Evolutionary conservation across 2,888 invertebrate species (phyloP).

Genomic region (Syrphus vitripennis): DNA sequence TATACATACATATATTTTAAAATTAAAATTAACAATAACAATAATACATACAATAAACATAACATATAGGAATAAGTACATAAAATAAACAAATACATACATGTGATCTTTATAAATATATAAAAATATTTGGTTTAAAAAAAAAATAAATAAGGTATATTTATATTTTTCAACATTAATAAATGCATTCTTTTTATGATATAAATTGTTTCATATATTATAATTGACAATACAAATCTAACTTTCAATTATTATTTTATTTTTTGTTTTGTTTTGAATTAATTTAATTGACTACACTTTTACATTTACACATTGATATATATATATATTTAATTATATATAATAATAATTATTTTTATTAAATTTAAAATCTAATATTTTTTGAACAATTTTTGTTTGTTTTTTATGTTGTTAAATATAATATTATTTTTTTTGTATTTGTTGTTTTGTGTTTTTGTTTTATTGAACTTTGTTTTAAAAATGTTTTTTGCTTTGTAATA

Average conservation of each 20-base stretch:
- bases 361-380: constrained; percentile 11
- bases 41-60: too few relatives aligned
- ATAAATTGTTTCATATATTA: neutral
- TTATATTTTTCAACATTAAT: constrained; percentile 51
- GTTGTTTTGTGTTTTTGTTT: neutral
- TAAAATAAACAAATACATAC: neutral
- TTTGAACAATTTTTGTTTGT: constrained; percentile 12
- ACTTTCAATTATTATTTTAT: constrained; percentile 38
- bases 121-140: constrained; percentile 41
- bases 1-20: neutral
- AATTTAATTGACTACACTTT: constrained; percentile 68
- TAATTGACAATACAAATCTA: constrained; percentile 70
- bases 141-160: neutral
- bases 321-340: neutral
- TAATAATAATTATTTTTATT: constrained; percentile 22
- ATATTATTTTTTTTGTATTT: constrained; percentile 1
- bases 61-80: constrained; percentile 67
- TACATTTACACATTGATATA: constrained; percentile 66
- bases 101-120: constrained; percentile 7
- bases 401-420: neutral
- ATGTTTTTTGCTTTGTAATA: constrained; percentile 11
- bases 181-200: constrained; percentile 54
- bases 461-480: constrained; percentile 47
- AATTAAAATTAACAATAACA: constrained; percentile 2
- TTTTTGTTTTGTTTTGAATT: neutral